Evolutionary conservation across 2,797 vertebrate genomes (phyloP), one percentile per base, ranked within the genome.

Genomic region (Glyptemys insculpta): DNA sequence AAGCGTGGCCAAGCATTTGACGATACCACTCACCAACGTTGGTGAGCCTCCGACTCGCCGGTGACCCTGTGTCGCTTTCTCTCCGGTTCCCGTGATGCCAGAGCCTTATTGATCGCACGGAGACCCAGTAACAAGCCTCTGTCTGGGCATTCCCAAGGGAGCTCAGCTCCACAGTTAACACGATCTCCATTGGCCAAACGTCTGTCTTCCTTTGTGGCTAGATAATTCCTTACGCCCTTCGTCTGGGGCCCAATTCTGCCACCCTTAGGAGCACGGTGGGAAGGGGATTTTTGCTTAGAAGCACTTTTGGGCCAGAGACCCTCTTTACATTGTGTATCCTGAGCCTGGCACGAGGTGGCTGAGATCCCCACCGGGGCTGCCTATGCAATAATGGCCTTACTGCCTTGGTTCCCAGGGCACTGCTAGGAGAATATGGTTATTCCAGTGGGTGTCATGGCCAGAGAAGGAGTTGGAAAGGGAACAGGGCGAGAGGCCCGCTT

Each of bases 11-110:
- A 65, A n/a, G 62, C 16, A 34, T 6, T 31, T 59, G 12, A 15
- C 29, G 7, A 8, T 8, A 18, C 4, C 29, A 15, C 10, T 31
- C 12, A 12, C 12, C 27, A 9, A n/a, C 15, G 8, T 4, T 3
- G 8, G 31, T n/a, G 62, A 65, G 62, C 62, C 62, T 65, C 34
- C 34, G 7, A 8, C 62, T n/a, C 12, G 5, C 62, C 4, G 59
- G 31, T 5, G 14, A n/a, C 15, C 59, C 15, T 6, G 15, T n/a
- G 15, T 8, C 15, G 8, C 14, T 65, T 65, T 65, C 8, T 18
- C 62, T 19, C 34, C 8, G 1, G 34, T 65, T 65, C 62, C 34
- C 4, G 7, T 9, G 34, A 12, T 34, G 34, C 16, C 62, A 65
- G 34, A n/a, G 29, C 57, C 9, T 18, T 65, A 65, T 18, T 8